Evolutionary conservation across 2,888 invertebrate genomes (phyloP).

Genomic region (Drosophila recens): DNA sequence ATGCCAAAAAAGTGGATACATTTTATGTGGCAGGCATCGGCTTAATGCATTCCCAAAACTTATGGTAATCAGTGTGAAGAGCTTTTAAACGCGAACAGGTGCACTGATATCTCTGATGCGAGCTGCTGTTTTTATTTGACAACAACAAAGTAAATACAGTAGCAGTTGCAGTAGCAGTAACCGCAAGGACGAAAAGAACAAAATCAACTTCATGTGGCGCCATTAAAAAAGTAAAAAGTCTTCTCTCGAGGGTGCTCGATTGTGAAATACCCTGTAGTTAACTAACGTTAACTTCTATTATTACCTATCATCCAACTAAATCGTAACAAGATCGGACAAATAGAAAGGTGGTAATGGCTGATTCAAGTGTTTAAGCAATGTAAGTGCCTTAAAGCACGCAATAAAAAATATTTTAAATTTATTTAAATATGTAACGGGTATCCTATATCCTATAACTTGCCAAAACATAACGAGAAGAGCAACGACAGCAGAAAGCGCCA

Average conservation of each 20-base stretch:
- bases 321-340: no score
- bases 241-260: neutral
- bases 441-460: no score
- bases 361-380: no score
- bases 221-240: slow-evolving; percentile 28
- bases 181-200: slow-evolving; percentile 3
- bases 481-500: no score
- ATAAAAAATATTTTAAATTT: no score
- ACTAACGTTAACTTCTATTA: no score
- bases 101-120: slow-evolving; percentile 16
- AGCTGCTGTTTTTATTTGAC: slow-evolving; percentile 26
- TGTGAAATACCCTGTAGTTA: neutral
- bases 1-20: neutral
- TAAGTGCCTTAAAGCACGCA: no score
- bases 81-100: slow-evolving; percentile 28
- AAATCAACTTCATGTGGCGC: slow-evolving; percentile 22
- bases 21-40: slow-evolving; percentile 17
- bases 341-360: no score
- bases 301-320: no score
- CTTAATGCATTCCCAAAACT: slow-evolving; percentile 33
- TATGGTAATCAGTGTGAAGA: slow-evolving; percentile 46
- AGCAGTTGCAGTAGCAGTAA: slow-evolving; percentile 7
- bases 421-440: no score
- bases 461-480: no score
- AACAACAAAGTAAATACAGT: neutral